Evolutionary conservation across 2,888 invertebrate species (phyloP).

Genomic region (Sinopyrophorus schimmeli): DNA sequence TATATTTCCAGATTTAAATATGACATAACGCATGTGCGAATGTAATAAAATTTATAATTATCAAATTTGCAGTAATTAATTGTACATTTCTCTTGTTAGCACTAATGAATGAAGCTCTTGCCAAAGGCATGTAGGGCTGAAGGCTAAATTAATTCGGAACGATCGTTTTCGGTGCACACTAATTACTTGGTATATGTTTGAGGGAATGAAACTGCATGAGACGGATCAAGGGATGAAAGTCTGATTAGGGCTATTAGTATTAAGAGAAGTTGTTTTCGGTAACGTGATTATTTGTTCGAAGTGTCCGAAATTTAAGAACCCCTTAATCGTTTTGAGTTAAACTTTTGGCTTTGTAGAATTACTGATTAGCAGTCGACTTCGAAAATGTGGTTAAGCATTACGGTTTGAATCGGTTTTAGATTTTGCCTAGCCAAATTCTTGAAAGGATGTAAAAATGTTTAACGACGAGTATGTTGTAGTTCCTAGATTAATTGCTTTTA

Average conservation of each 20-base stretch:
- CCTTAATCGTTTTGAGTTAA: too few species aligned
- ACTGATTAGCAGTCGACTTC: too few species aligned
- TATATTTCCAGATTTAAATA: background rate
- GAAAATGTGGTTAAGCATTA: too few species aligned
- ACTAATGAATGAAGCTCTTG: conserved; percentile 30
- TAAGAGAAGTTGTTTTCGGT: conserved; percentile 20
- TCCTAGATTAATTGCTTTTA: conserved; percentile 23
- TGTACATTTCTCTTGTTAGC: conserved; percentile 31
- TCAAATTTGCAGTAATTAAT: conserved; percentile 30
- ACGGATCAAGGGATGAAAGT: conserved; percentile 29
- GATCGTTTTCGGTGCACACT: conserved; percentile 32
- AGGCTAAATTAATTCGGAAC: conserved; percentile 30
- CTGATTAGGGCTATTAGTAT: conserved; percentile 18
- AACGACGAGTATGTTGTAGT: conserved; percentile 17
- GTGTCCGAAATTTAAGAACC: too few species aligned
- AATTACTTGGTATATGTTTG: conserved; percentile 32
- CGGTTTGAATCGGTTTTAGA: too few species aligned
- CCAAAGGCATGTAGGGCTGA: conserved; percentile 29
- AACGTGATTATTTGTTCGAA: conserved; percentile 7
- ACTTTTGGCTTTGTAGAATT: too few species aligned
- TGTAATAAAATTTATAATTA: conserved; percentile 26
- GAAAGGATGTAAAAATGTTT: too few species aligned
- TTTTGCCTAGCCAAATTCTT: too few species aligned
- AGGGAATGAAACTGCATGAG: conserved; percentile 27
- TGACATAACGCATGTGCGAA: conserved; percentile 8